These are phyloP conservation scores for Montipora capricornis DNA, from an alignment of 64 coral and sea anemone genomes.

Conservation along the genomic window DNA sequence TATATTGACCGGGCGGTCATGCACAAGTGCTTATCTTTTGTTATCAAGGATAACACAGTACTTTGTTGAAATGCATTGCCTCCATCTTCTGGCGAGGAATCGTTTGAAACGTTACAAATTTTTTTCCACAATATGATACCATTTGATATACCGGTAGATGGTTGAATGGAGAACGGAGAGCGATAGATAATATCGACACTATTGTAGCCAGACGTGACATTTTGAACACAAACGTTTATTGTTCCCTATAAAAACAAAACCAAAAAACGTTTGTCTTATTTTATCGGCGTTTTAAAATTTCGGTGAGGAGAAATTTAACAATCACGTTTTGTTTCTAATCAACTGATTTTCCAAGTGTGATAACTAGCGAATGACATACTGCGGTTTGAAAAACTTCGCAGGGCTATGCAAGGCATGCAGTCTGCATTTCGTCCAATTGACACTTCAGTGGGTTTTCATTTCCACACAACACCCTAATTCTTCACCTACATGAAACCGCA, in stretches of 20 bases:
- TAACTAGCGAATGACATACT: not conserved
- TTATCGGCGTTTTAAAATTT: not conserved
- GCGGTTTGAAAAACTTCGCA: slow-evolving; percentile 10
- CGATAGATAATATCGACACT: not conserved
- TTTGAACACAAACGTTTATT: not conserved
- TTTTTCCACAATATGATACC: too few species aligned
- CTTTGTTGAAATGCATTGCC: not conserved
- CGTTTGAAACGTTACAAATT: not conserved
- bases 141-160: too few species aligned
- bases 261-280: not conserved
- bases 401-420: slow-evolving; percentile 12
- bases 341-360: not conserved
- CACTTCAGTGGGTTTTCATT: slow-evolving; percentile 50
- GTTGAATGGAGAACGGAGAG: not conserved
- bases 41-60: not conserved
- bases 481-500: slow-evolving; percentile 18
- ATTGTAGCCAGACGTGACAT: not conserved
- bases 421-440: slow-evolving; percentile 28
- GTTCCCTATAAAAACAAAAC: not conserved
- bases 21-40: not conserved
- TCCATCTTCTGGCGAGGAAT: not conserved
- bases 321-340: not conserved
- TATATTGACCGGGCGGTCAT: not conserved
- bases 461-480: slow-evolving; percentile 34
- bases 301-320: not conserved